Evolutionary conservation across 2,888 invertebrate genomes (phyloP), one percentile per base, ranked within the genome.

Genomic region (Mamestra brassicae): DNA sequence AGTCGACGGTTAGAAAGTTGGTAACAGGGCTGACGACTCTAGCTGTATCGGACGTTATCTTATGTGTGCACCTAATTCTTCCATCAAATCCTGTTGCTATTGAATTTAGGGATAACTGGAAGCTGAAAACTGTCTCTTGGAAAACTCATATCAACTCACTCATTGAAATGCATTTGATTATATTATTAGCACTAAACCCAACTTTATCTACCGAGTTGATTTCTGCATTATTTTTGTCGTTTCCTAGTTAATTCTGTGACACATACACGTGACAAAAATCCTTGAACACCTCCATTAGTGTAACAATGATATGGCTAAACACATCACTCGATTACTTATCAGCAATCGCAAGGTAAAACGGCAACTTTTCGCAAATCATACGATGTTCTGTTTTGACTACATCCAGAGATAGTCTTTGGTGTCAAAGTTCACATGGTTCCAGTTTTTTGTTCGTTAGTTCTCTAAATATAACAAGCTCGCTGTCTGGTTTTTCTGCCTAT

Each of bases 341-440:
- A 60, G 60, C 63, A 38, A 26, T 55, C 42, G n/a, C 26, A 54
- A 71, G 54, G 60, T 64, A 57, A 79, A 63, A 79, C 47, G 45
- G 42, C 34, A 79, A 66, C 15, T 63, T 11, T 83, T 67, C 34
- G 54, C 66, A n/a, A 64, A 79, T 79, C 84, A 72, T 80, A 68
- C 72, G 84, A 84, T 79, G 26, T 67, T 80, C 52, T 72, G 55
- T 78, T 80, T 80, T 83, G 71, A 34, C 71, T 78, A 52, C 60
- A 36, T 58, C 26, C 34, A 52, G 36, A 15, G 67, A 79, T 71
- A 55, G 42, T 52, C 17, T 52, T 17, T 5, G 52, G 52, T 58
- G 36, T 60, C 80, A 60, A 67, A 79, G 71, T 62, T 83, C 58
- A 71, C 11, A n/a, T 65, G 52, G 4, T 57, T 65, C 36, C 17